Evolutionary conservation across 2,888 invertebrate species (phyloP), one percentile per base, ranked within the genome.

Genomic region (Synanthedon andrenaeformis): DNA sequence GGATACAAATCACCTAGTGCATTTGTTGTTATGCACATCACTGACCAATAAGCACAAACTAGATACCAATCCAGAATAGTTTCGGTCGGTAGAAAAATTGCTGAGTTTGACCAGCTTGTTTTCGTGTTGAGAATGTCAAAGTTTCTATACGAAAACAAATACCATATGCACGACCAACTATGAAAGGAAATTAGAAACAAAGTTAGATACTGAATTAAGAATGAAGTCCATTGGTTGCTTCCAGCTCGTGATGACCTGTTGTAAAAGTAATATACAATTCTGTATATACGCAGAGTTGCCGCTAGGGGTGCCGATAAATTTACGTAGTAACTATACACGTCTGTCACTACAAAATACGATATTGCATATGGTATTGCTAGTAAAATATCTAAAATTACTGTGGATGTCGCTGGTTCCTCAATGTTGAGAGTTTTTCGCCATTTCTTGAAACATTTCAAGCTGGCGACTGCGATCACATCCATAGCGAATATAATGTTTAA

Each of bases 161-260:
- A 88, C 86, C 87, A 88, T 28, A 88, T 66, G 58, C 88, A 88
- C 12, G 87, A 82, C 74, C 82, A 79, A 4, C 82, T 80, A 60
- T 89, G 89, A 10, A 83, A 79, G 35, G 82, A 77, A 14, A 88
- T 57, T 49, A 86, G 59, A 56, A 89, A 81, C 35, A 84, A 72
- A 59, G 81, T 78, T 1, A 87, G 66, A 60, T 88, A 89, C 62
- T 89, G 85, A n/a, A 80, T 75, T 50, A 88, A 66, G 62, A 88
- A 88, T 23, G 82, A 82, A 13, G 80, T 80, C 82, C 86, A 86
- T 62, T 86, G 88, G 63, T 86, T 86, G 54, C 82, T 81, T 19
- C 88, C 86, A 41, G 86, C 83, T 72, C 80, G 77, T 11, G 81
- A 78, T n/a, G 81, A 79, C 69, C 77, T 81, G 17, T 74, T 67